These are phyloP conservation scores for Ips typographus DNA, from an alignment of 1,140 invertebrate species.

Conservation along the genomic window DNA sequence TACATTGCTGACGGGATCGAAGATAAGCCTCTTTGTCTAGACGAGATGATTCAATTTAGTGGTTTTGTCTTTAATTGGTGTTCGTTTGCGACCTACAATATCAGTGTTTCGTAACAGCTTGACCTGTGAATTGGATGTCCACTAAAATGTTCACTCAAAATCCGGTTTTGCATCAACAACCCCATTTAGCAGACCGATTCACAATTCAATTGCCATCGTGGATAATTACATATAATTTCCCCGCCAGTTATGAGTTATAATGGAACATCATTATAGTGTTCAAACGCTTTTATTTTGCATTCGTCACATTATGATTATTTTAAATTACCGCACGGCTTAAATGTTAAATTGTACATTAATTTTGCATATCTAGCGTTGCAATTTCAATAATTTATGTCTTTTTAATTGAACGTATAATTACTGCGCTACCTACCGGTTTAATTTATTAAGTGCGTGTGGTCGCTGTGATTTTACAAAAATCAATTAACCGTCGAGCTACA, in stretches of 20 bases:
- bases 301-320: constrained; percentile 22
- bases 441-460: not conserved
- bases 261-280: constrained; percentile 29
- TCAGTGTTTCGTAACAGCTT: too few relatives aligned
- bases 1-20: too few relatives aligned
- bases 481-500: not conserved
- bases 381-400: not conserved
- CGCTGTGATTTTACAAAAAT: not conserved
- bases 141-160: too few relatives aligned
- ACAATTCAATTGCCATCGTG: constrained; percentile 20
- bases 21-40: too few relatives aligned
- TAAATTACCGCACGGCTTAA: constrained; percentile 8
- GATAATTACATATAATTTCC: constrained; percentile 27
- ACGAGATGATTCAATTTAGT: too few relatives aligned
- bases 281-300: constrained; percentile 21
- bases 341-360: constrained; percentile 20
- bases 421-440: not conserved
- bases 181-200: too few relatives aligned
- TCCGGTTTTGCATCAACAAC: too few relatives aligned
- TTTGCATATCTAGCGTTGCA: constrained; percentile 10
- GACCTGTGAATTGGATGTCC: too few relatives aligned
- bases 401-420: constrained; percentile 8
- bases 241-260: constrained; percentile 26
- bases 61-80: too few relatives aligned
- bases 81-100: too few relatives aligned